Evolutionary conservation across 1,140 invertebrate genomes (phyloP), one percentile per base, ranked within the genome.

Genomic region (Grapholita molesta): DNA sequence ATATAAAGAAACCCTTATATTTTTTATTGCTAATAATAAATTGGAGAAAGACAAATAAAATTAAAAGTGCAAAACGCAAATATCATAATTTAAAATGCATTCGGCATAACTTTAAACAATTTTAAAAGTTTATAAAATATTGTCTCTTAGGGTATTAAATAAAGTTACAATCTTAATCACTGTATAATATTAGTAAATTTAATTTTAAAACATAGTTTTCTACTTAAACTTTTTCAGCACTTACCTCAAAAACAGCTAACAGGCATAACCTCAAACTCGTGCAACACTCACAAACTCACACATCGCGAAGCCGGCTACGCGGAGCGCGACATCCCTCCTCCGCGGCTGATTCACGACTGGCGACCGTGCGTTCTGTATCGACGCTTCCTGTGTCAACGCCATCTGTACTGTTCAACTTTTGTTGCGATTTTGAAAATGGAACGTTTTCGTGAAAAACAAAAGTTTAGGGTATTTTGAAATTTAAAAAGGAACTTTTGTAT

Each of bases 361-460:
- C 52, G 42, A 21, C 11, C 21, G 24, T 53, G 8, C 52, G 23
- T 53, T n/a, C 52, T 25, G 23, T 53, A 53, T 53, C 52, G 52
- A 53, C 52, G 52, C 52, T 53, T 53, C 52, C 52, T 53, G 52
- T 53, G 52, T 53, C 52, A 53, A 53, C 52, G 52, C 52, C 52
- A 53, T 53, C 52, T 53, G 52, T 23, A 21, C 18, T 21, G 24
- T 21, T 23, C 18, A 53, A 53, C 52, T 23, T 23, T 11, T 23
- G 18, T 53, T 23, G 18, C 52, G 18, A 11, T 53, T 53, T 53
- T 23, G 21, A 53, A 53, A 53, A 53, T 21, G 52, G 52, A 53
- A 53, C 23, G 52, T 23, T 53, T 35, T 35, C 33, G 4, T 12
- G 33, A n/a, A n/a, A n/a, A n/a, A 35, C 33, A 35, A 35, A 33